These are phyloP conservation scores for Ylistrum balloti DNA, from an alignment of 1,140 invertebrate genomes.

Conservation along the genomic window DNA sequence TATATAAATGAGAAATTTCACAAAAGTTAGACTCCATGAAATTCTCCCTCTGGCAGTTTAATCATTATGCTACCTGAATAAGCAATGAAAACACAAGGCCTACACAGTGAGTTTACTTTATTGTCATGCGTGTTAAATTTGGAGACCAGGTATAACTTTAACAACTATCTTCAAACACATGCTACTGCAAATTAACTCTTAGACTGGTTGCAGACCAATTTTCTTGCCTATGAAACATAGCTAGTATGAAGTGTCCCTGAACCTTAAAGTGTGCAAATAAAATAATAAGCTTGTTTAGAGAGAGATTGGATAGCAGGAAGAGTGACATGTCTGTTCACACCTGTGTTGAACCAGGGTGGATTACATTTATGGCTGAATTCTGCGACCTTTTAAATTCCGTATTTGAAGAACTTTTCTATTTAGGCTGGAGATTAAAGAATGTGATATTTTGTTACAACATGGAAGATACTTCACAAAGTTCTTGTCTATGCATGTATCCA, in stretches of 20 bases:
- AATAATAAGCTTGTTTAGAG: neutral
- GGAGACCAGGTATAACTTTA: neutral
- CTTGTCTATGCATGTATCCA: neutral
- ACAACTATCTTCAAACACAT: neutral
- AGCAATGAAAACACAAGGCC: slow-evolving; percentile 25
- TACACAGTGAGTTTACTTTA: neutral
- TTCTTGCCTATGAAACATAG: neutral
- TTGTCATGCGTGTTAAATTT: neutral
- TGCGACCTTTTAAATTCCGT: neutral
- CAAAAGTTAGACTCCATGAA: neutral
- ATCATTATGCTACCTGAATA: slow-evolving; percentile 34
- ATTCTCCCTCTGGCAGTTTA: neutral
- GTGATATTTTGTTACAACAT: neutral
- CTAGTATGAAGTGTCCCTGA: neutral
- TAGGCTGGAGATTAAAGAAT: neutral
- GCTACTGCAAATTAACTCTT: neutral
- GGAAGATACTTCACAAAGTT: no score
- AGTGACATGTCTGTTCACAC: neutral
- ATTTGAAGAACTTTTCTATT: neutral
- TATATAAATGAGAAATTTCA: slow-evolving; percentile 21
- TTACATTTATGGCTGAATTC: neutral
- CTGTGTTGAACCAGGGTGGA: neutral
- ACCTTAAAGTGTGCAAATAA: neutral
- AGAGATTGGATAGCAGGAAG: neutral
- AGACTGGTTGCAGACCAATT: neutral